These are phyloP conservation scores for Dryocosmus kuriphilus DNA, from an alignment of 2,888 invertebrate genomes.

Conservation along the genomic window DNA sequence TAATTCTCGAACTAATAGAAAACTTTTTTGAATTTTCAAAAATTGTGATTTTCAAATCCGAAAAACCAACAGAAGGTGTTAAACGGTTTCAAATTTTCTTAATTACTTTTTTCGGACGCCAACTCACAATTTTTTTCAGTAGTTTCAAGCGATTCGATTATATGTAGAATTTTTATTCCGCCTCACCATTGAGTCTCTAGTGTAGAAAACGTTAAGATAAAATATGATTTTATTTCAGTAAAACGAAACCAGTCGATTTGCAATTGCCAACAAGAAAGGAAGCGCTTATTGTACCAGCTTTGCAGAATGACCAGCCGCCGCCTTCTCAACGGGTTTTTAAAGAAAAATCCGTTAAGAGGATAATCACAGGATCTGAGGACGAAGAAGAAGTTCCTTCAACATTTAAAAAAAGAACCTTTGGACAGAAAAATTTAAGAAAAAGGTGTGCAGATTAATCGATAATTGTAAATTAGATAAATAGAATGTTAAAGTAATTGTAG, in stretches of 20 bases:
- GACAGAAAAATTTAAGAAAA: conserved; percentile 83
- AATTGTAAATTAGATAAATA: neutral
- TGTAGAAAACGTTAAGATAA: too few relatives aligned
- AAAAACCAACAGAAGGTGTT: too few relatives aligned
- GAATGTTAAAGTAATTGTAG: neutral
- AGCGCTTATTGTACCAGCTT: conserved; percentile 74
- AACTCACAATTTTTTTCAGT: too few relatives aligned
- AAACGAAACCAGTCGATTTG: conserved; percentile 81
- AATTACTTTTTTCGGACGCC: too few relatives aligned
- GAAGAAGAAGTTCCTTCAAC: conserved; percentile 71
- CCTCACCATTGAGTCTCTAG: too few relatives aligned
- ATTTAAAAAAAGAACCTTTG: conserved; percentile 87
- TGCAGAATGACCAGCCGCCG: conserved; percentile 75
- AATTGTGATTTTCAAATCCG: too few relatives aligned
- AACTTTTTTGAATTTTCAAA: too few relatives aligned
- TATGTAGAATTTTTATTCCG: too few relatives aligned
- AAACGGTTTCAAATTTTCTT: too few relatives aligned
- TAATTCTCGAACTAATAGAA: too few relatives aligned
- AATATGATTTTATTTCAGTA: conserved; percentile 73
- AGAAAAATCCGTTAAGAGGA: conserved; percentile 81
- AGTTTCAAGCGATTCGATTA: too few relatives aligned
- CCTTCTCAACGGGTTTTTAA: conserved; percentile 80
- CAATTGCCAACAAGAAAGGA: conserved; percentile 83
- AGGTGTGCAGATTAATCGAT: conserved; percentile 82
- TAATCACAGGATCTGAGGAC: conserved; percentile 79